Conservation (phyloP, 2,888 invertebrate species). For the Autographa pulchrina region DNA sequence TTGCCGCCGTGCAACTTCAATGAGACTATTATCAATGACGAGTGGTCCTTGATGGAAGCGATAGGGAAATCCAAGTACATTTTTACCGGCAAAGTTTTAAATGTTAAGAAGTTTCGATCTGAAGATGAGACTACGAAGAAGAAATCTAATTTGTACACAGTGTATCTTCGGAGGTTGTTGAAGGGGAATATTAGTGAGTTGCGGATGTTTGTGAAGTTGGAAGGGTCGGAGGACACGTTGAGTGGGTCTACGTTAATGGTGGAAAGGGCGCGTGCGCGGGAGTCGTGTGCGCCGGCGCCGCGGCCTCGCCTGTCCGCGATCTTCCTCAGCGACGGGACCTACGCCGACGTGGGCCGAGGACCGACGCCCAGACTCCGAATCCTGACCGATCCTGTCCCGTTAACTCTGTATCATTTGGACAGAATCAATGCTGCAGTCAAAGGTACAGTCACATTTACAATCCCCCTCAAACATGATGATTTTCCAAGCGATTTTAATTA, state of each 20-base stretch:
- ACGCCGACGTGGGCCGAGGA: slow-evolving; percentile 70
- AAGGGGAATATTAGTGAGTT: slow-evolving; percentile 84
- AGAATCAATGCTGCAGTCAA: slow-evolving; percentile 88
- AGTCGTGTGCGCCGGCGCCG: slow-evolving; percentile 82
- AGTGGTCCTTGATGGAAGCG: slow-evolving; percentile 86
- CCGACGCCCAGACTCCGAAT: slow-evolving; percentile 76
- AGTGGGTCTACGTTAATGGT: slow-evolving; percentile 82
- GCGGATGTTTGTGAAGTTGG: slow-evolving; percentile 78
- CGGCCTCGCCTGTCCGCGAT: slow-evolving; percentile 85
- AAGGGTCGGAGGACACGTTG: slow-evolving; percentile 74
- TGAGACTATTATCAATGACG: slow-evolving; percentile 86
- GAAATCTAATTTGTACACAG: slow-evolving; percentile 83
- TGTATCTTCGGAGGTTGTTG: slow-evolving; percentile 83
- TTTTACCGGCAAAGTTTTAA: slow-evolving; percentile 87
- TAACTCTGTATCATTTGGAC: slow-evolving; percentile 87
- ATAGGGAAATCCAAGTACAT: slow-evolving; percentile 86
- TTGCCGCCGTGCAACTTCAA: slow-evolving; percentile 86
- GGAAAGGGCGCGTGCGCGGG: slow-evolving; percentile 76
- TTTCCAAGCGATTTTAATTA: not conserved
- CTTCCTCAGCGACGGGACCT: slow-evolving; percentile 81
- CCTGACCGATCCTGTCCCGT: slow-evolving; percentile 86
- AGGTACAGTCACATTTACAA: slow-evolving; percentile 73
- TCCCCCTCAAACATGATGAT: not conserved
- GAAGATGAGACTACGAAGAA: slow-evolving; percentile 70
- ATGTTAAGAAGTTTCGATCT: slow-evolving; percentile 80